Evolutionary conservation across 2,113 vertebrate genomes (phyloP).

Genomic region (Campylorhamphus procurvoides): DNA sequence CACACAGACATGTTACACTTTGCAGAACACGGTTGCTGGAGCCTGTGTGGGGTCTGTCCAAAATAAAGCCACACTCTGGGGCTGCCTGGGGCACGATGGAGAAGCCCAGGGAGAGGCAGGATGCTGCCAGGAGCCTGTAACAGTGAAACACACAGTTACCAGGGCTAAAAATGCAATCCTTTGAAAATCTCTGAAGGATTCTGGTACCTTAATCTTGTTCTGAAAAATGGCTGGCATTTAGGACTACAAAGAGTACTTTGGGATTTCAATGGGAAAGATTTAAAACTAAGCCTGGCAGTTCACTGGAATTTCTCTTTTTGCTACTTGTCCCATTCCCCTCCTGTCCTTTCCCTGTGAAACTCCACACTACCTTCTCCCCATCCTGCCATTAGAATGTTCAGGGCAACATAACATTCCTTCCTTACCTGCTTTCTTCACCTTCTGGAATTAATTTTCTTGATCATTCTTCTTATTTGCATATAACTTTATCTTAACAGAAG

Average conservation of each 20-base stretch:
- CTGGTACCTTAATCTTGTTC: background rate
- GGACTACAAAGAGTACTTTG: background rate
- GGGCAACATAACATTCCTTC: background rate
- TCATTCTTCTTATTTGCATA: background rate
- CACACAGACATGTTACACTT: background rate
- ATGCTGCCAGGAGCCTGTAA: background rate
- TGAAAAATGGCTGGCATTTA: background rate
- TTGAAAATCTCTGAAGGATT: background rate
- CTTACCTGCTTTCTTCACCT: background rate
- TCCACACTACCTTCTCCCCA: background rate
- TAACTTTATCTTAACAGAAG: background rate
- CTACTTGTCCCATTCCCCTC: background rate
- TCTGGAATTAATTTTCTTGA: background rate
- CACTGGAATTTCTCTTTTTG: background rate
- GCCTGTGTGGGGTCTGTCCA: background rate
- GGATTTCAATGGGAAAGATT: background rate
- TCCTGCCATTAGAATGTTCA: background rate
- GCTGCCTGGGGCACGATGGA: background rate
- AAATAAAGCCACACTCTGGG: background rate
- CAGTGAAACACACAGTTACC: rapidly evolving
- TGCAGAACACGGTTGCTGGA: background rate
- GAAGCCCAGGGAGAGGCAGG: background rate
- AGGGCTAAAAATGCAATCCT: background rate
- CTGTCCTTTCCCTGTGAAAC: background rate
- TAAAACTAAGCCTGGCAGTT: background rate